A percentile compares a stretch with the other conserved stretches of the same genome.
phyloP scores from a whole-genome alignment of 2,888 invertebrate species.

The Mimachlamys varia region DNA sequence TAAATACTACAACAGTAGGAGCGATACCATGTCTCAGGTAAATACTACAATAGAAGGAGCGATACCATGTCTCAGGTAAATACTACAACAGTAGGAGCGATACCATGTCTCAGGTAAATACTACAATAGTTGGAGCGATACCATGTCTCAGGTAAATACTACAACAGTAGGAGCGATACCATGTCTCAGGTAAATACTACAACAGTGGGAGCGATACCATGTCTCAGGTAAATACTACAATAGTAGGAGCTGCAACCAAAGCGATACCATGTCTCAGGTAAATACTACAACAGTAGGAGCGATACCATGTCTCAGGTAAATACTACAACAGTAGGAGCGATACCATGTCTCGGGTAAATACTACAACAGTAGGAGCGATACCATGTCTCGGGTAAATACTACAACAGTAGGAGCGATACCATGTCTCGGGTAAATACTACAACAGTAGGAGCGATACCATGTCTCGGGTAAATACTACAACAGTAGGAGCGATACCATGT shows the following conservation, averaged over 20 bases:
- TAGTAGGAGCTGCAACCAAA: too few species aligned
- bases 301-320: constrained; percentile 90
- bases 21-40: constrained; percentile 90
- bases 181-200: constrained; percentile 88
- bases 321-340: too few species aligned
- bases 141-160: constrained; percentile 88
- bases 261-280: constrained; percentile 90
- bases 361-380: too few species aligned
- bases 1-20: too few species aligned
- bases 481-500: constrained; percentile 91
- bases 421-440: constrained; percentile 88
- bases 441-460: constrained; percentile 91
- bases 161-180: too few species aligned
- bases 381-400: constrained; percentile 88
- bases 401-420: too few species aligned
- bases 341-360: constrained; percentile 89
- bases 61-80: constrained; percentile 90
- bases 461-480: constrained; percentile 88
- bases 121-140: too few species aligned
- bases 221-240: constrained; percentile 88
- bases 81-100: too few species aligned
- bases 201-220: constrained; percentile 91
- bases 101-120: constrained; percentile 89
- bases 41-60: too few species aligned
- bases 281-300: too few species aligned